Evolutionary conservation across 2,797 vertebrate genomes (phyloP).

Genomic region (Masticophis lateralis): DNA sequence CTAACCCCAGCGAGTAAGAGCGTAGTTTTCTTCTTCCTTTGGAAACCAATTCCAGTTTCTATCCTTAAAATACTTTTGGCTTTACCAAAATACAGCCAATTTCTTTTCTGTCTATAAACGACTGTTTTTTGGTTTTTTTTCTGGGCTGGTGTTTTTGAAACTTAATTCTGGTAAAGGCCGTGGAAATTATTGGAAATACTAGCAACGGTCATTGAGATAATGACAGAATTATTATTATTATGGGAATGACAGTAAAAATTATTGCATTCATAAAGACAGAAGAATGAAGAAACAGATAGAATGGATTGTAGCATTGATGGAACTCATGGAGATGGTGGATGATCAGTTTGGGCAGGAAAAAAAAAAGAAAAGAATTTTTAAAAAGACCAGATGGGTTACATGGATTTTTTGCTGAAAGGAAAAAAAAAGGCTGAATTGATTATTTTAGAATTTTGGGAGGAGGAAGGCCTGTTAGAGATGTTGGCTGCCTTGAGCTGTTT

Average conservation of each 20-base stretch:
- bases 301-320: background rate
- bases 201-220: background rate
- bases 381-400: background rate
- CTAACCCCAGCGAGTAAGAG: no score
- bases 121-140: no score
- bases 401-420: background rate
- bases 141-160: background rate
- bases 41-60: background rate
- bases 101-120: background rate
- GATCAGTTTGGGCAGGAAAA: background rate
- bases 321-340: background rate
- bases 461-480: background rate
- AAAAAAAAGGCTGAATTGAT: background rate
- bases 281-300: background rate
- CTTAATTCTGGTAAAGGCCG: background rate
- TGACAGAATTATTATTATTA: background rate
- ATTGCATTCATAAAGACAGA: background rate
- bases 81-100: background rate
- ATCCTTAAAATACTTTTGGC: background rate
- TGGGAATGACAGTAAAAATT: background rate
- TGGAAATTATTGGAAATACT: background rate
- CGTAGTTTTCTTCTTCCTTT: background rate
- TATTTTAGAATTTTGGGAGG: background rate
- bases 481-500: background rate
- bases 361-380: background rate